Conservation (phyloP, 2,888 invertebrate species). For the Zele albiditarsus region DNA sequence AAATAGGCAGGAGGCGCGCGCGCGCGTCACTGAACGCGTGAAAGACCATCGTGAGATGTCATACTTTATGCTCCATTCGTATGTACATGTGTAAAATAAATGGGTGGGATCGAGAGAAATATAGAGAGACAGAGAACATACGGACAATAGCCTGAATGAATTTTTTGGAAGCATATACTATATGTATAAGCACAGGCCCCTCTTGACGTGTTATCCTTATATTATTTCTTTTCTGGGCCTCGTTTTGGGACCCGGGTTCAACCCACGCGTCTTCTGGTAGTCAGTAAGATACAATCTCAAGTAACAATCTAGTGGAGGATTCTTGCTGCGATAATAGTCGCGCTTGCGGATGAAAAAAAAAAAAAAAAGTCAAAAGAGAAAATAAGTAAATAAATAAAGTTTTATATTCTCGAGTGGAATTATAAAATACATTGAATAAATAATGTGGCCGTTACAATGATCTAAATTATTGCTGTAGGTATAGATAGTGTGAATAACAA, state of each 20-base stretch:
- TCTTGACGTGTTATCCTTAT: background rate
- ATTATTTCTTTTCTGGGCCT: conserved; percentile 18
- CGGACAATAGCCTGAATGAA: conserved; percentile 32
- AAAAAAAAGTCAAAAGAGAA: conserved; percentile 24
- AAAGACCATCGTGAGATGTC: conserved; percentile 8
- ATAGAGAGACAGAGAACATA: conserved; percentile 7
- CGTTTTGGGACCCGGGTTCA: conserved; percentile 32
- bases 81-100: background rate
- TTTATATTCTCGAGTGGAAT: conserved; percentile 13
- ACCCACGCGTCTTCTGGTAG: conserved; percentile 41
- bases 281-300: conserved; percentile 38
- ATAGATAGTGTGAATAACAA: too few species aligned
- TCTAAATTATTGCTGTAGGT: too few species aligned
- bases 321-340: conserved; percentile 37
- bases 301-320: conserved; percentile 36
- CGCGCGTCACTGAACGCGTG: conserved; percentile 1
- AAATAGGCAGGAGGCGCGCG: conserved; percentile 20
- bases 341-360: conserved; percentile 15
- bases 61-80: background rate
- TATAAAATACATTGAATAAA: background rate
- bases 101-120: background rate
- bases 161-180: conserved; percentile 17
- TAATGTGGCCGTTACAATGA: too few species aligned
- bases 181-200: background rate
- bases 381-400: conserved; percentile 18